These are phyloP conservation scores for Tetragonula carbonaria DNA, from an alignment of 2,888 invertebrate species.

Conservation along the genomic window DNA sequence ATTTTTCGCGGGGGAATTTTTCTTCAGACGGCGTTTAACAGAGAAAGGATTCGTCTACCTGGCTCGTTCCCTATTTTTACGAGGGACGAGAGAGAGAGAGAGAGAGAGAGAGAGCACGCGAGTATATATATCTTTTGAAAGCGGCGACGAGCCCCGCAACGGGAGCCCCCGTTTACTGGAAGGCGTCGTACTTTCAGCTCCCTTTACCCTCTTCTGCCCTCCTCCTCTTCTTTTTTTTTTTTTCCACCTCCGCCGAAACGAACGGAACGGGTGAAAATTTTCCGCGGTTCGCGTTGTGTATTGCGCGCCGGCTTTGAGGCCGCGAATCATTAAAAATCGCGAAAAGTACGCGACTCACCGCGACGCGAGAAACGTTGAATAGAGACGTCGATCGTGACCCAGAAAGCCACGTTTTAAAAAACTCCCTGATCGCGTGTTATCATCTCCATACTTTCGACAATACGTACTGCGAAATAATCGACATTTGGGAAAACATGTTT, in stretches of 20 bases:
- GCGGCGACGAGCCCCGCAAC: background rate
- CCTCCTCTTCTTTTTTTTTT: background rate
- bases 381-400: constrained; percentile 1
- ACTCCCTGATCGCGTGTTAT: no score
- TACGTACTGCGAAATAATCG: constrained; percentile 23
- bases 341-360: constrained; percentile 8
- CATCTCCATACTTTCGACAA: background rate
- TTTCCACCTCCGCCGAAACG: background rate
- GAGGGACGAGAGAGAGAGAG: background rate
- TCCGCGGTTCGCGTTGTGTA: background rate
- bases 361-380: background rate
- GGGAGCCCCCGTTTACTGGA: background rate
- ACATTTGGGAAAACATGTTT: background rate
- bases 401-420: background rate
- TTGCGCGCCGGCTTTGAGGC: constrained; percentile 32
- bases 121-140: background rate
- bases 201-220: background rate
- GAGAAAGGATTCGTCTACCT: constrained; percentile 44
- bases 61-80: background rate
- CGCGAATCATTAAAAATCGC: constrained; percentile 45
- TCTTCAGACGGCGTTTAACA: constrained; percentile 15
- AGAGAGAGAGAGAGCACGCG: background rate
- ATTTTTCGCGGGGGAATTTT: constrained; percentile 7
- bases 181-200: background rate
- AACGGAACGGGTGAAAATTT: constrained; percentile 27